A percentile compares a stretch with the other conserved stretches of the same genome.
Evolutionary conservation across 2,888 invertebrate genomes (phyloP).

Genomic region (Pollenia angustigena): DNA sequence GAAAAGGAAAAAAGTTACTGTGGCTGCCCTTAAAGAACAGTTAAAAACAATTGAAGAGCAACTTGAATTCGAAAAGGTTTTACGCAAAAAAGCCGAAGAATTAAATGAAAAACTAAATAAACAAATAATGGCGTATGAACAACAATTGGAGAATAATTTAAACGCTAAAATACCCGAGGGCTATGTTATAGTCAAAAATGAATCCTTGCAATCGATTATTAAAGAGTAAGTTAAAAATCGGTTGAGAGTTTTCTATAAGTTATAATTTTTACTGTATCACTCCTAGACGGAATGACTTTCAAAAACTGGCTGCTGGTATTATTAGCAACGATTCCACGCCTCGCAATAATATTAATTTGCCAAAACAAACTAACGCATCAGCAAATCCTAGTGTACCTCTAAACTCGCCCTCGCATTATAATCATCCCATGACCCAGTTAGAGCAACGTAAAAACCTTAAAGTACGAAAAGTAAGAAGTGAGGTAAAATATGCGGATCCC

Average conservation of each 20-base stretch:
- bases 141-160: constrained; percentile 72
- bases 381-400: constrained; percentile 20
- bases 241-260: neutral
- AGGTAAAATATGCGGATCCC: constrained; percentile 80
- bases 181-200: constrained; percentile 78
- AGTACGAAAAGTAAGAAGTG: constrained; percentile 83
- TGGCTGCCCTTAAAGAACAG: constrained; percentile 78
- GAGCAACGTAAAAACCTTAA: constrained; percentile 76
- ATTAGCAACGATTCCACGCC: constrained; percentile 75
- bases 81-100: constrained; percentile 87
- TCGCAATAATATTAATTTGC: constrained; percentile 72
- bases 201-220: constrained; percentile 78
- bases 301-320: constrained; percentile 77
- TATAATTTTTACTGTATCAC: neutral
- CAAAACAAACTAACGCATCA: constrained; percentile 40
- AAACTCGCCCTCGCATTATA: constrained; percentile 39
- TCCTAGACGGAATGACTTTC: constrained; percentile 77
- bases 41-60: constrained; percentile 86
- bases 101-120: constrained; percentile 86
- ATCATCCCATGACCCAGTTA: constrained; percentile 32
- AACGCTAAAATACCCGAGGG: constrained; percentile 77
- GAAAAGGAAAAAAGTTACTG: constrained; percentile 78
- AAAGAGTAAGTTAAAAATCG: constrained; percentile 77
- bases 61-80: constrained; percentile 86
- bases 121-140: constrained; percentile 85